Conservation (phyloP, 2,888 invertebrate species). For the Drosophila anceps region DNA sequence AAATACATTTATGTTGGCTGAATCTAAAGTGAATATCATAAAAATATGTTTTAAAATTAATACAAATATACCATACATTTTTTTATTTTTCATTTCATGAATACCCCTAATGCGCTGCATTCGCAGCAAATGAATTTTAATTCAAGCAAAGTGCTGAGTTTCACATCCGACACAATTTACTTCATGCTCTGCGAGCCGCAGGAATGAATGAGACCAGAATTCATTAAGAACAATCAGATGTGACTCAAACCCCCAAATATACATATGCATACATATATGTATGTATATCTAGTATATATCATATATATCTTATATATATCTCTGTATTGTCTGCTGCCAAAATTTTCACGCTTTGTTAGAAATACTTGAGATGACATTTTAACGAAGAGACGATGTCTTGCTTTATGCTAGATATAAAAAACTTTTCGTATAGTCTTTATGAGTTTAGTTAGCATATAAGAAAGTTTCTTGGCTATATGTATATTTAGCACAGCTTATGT, state of each 20-base stretch:
- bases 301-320: constrained; percentile 9
- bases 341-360: constrained; percentile 67
- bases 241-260: constrained; percentile 35
- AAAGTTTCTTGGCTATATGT: constrained; percentile 1
- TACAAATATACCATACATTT: background rate
- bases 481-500: constrained; percentile 5
- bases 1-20: background rate
- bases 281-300: constrained; percentile 11
- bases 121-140: constrained; percentile 73
- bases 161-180: constrained; percentile 65
- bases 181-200: constrained; percentile 63
- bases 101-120: constrained; percentile 46
- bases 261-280: background rate
- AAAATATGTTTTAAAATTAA: no score
- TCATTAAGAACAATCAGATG: constrained; percentile 78
- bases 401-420: background rate
- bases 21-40: no score
- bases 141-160: constrained; percentile 73
- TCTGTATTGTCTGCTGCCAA: constrained; percentile 56
- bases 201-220: constrained; percentile 71
- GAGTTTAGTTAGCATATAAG: background rate
- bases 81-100: constrained; percentile 4
- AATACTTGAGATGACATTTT: constrained; percentile 51
- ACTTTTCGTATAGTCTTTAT: background rate
- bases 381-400: constrained; percentile 10